phyloP scores from a whole-genome alignment of 2,888 invertebrate species.

The Ernsta delagoae region DNA sequence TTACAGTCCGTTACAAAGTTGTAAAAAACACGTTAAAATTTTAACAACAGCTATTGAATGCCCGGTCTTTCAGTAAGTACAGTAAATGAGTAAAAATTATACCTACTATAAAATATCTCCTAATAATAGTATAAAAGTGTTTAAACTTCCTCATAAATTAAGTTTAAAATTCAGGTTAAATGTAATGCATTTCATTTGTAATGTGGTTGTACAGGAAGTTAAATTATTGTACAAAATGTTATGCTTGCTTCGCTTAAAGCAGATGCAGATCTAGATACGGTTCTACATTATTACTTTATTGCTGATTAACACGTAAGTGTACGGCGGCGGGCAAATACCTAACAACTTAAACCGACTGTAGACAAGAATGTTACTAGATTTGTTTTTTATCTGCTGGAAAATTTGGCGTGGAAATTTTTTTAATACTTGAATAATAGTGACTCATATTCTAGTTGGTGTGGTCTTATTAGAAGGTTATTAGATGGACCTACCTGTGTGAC shows the following conservation, averaged over 20 bases:
- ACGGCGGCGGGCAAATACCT: conserved; percentile 5
- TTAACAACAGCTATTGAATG: too few relatives aligned
- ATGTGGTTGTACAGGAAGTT: conserved; percentile 5
- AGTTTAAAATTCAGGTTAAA: too few relatives aligned
- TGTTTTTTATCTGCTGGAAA: not conserved
- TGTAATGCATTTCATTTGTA: not conserved
- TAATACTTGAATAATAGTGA: not conserved
- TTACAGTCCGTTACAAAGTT: too few relatives aligned
- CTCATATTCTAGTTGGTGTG: conserved; percentile 13
- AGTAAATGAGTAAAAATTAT: too few relatives aligned
- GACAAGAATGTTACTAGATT: not conserved
- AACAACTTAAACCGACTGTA: not conserved
- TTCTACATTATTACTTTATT: conserved; percentile 15
- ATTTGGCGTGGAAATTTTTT: not conserved
- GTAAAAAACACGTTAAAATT: too few relatives aligned
- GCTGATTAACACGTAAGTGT: conserved; percentile 17
- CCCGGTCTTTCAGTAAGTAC: too few relatives aligned
- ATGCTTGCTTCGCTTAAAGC: conserved; percentile 6
- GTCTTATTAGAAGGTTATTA: conserved; percentile 26
- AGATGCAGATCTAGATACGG: conserved; percentile 21
- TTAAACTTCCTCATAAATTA: too few relatives aligned
- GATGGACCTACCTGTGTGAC: conserved; percentile 84
- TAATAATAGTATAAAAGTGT: too few relatives aligned
- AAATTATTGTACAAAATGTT: conserved; percentile 20
- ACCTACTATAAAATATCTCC: too few relatives aligned